Conservation (phyloP, 2,888 invertebrate genomes). For the Arenicola marina region DNA sequence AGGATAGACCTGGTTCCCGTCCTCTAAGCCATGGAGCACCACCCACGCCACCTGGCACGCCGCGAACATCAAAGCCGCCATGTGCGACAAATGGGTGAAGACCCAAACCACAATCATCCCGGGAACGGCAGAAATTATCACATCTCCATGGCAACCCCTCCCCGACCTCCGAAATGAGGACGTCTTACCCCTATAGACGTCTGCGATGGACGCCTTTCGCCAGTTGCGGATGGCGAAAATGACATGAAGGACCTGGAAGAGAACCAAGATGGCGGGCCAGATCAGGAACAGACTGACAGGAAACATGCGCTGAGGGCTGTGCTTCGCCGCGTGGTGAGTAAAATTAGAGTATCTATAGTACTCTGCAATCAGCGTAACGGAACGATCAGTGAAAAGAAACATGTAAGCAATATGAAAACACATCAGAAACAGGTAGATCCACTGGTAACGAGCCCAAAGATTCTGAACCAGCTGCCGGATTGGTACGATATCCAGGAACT, state of each 20-base stretch:
- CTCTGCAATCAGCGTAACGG: neutral
- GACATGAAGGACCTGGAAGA: slow-evolving; percentile 34
- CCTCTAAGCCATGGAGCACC: slow-evolving; percentile 34
- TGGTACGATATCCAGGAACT: slow-evolving; percentile 50
- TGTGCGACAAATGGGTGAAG: slow-evolving; percentile 27
- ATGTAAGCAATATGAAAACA: slow-evolving; percentile 52
- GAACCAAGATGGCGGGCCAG: slow-evolving; percentile 29
- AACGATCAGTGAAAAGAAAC: slow-evolving; percentile 39
- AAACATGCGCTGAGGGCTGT: neutral
- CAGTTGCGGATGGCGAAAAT: too few species aligned
- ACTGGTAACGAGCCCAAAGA: slow-evolving; percentile 47
- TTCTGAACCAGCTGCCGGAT: slow-evolving; percentile 45
- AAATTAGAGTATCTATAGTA: too few species aligned
- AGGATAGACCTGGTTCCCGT: slow-evolving; percentile 44
- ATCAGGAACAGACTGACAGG: slow-evolving; percentile 23
- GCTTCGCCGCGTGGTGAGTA: neutral
- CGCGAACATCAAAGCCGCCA: slow-evolving; percentile 36
- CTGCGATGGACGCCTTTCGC: too few species aligned
- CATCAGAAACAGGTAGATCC: slow-evolving; percentile 47
- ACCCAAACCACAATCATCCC: slow-evolving; percentile 21
- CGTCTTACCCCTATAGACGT: too few species aligned
- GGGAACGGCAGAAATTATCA: neutral
- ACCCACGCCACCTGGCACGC: slow-evolving; percentile 46
- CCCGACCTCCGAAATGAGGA: too few species aligned
- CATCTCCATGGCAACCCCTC: neutral